These are phyloP conservation scores for Oeneis ivallda DNA, from an alignment of 2,888 invertebrate species.

Conservation along the genomic window DNA sequence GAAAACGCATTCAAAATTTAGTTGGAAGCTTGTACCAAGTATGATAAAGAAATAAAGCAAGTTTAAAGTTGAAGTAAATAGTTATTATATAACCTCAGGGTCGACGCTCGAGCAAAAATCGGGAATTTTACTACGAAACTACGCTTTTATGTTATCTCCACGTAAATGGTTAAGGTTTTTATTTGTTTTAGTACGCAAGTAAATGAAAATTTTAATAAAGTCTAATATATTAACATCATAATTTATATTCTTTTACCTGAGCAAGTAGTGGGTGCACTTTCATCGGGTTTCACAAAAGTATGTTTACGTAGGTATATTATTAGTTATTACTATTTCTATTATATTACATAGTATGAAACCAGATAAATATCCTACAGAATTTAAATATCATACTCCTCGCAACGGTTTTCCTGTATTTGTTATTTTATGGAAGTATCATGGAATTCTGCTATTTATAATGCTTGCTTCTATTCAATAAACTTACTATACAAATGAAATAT, in stretches of 20 bases:
- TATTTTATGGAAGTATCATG: too few relatives aligned
- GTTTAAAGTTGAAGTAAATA: constrained; percentile 12
- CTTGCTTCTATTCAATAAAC: neutral
- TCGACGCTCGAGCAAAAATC: constrained; percentile 10
- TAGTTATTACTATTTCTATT: too few relatives aligned
- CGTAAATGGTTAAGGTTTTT: neutral
- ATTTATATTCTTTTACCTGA: neutral
- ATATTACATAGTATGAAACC: too few relatives aligned
- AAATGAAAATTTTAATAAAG: constrained; percentile 10
- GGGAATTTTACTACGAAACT: constrained; percentile 21
- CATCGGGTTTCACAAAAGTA: too few relatives aligned
- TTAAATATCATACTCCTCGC: too few relatives aligned
- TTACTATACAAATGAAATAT: neutral
- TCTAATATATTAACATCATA: neutral
- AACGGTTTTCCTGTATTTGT: too few relatives aligned
- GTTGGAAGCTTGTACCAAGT: constrained; percentile 5
- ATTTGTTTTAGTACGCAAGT: neutral
- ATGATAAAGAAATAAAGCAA: constrained; percentile 16
- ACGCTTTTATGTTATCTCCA: constrained; percentile 3
- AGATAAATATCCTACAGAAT: too few relatives aligned
- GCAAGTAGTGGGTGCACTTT: too few relatives aligned
- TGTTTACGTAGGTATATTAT: too few relatives aligned
- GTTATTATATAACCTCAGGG: neutral
- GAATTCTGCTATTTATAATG: too few relatives aligned
- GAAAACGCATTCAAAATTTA: neutral